These are phyloP conservation scores for Zosterops lateralis DNA, from an alignment of 2,113 vertebrate species.

Conservation along the genomic window DNA sequence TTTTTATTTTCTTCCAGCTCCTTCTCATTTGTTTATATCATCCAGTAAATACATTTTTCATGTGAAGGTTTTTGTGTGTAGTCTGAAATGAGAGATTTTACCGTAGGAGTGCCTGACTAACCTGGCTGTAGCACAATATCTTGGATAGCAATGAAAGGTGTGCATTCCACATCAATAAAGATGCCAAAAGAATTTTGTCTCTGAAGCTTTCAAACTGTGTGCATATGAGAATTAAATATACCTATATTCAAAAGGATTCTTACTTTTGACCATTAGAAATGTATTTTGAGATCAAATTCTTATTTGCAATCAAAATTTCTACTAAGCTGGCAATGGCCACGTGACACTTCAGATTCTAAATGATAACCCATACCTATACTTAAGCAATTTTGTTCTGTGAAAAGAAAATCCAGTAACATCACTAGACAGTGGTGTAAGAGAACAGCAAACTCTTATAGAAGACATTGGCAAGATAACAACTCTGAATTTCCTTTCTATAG, in stretches of 20 bases:
- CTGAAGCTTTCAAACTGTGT: background rate
- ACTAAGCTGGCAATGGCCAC: background rate
- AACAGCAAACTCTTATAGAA: background rate
- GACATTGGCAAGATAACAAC: background rate
- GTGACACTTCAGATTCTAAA: background rate
- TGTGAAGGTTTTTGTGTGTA: background rate
- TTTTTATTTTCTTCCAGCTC: background rate
- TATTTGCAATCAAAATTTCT: background rate
- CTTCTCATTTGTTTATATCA: background rate
- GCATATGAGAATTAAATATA: background rate
- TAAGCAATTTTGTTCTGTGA: background rate
- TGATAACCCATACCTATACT: background rate
- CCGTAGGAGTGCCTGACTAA: background rate
- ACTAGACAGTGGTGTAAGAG: background rate
- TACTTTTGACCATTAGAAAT: background rate
- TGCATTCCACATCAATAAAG: background rate
- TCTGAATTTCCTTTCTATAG: background rate
- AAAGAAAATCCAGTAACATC: background rate
- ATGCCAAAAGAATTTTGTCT: background rate
- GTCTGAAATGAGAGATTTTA: background rate
- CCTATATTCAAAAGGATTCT: background rate
- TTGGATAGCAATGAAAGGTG: background rate
- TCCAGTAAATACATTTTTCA: background rate
- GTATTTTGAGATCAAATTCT: background rate
- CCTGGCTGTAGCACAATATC: background rate